Conservation (phyloP, 2,113 vertebrate genomes). For the Bambusicola thoracicus region DNA sequence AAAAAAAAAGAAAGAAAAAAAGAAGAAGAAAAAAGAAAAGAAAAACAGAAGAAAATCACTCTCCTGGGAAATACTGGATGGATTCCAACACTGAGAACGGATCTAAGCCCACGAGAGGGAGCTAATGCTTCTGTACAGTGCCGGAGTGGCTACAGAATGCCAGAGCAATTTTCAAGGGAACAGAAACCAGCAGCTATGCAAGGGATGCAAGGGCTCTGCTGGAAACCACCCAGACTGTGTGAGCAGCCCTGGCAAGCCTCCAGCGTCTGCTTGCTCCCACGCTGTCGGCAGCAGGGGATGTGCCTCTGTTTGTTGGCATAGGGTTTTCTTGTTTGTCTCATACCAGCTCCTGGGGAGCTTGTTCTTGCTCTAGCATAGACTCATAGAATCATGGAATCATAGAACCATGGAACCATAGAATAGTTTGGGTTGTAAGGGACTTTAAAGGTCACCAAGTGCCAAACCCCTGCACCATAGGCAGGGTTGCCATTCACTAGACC, state of each 20-base stretch:
- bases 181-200: rapidly evolving
- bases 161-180: background rate
- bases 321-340: background rate
- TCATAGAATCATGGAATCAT: background rate
- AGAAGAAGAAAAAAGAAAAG: background rate
- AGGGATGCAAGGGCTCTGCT: background rate
- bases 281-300: rapidly evolving
- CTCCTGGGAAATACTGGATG: background rate
- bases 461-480: background rate
- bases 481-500: background rate
- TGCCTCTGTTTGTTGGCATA: background rate
- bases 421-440: background rate
- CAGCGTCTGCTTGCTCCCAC: rapidly evolving
- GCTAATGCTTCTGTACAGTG: background rate
- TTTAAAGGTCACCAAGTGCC: background rate
- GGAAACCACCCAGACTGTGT: background rate
- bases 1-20: too few species aligned
- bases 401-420: background rate
- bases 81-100: background rate
- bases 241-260: background rate
- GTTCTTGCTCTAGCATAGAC: background rate
- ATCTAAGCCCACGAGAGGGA: conserved; percentile 59
- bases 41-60: rapidly evolving
- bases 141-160: background rate
- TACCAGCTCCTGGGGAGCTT: background rate